Percentiles rank a stretch among this genome's conserved stretches.
Conservation (phyloP, 2,113 vertebrate genomes). For the Strigops habroptila region DNA sequence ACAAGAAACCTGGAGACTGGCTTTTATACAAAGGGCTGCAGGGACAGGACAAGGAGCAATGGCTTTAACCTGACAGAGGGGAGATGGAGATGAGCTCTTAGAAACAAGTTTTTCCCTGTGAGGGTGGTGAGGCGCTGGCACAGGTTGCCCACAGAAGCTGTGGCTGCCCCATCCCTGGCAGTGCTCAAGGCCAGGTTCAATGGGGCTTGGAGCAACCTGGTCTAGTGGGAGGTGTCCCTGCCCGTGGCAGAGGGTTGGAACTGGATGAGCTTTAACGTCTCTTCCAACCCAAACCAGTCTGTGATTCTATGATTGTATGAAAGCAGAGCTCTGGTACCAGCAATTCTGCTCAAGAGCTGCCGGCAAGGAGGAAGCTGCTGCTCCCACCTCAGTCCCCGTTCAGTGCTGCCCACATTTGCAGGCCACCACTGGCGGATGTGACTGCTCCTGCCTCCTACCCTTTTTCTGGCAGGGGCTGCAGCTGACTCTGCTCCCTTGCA, state of each 20-base stretch:
- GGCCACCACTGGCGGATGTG: not conserved
- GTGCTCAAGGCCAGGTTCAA: not conserved
- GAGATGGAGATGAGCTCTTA: not conserved
- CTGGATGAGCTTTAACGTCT: not conserved
- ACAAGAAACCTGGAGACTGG: not conserved
- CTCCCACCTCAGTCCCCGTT: fast-evolving
- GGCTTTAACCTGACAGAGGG: not conserved
- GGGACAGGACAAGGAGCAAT: not conserved
- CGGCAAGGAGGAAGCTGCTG: not conserved
- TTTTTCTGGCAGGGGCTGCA: not conserved
- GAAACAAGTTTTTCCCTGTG: not conserved
- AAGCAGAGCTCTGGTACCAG: not conserved
- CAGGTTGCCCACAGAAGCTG: not conserved
- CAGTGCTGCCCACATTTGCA: not conserved
- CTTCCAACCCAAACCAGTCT: not conserved
- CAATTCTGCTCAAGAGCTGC: not conserved
- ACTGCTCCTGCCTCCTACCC: not conserved
- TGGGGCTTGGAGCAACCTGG: not conserved
- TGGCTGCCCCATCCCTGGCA: not conserved
- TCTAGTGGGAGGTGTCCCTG: not conserved
- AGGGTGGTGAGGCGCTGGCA: not conserved
- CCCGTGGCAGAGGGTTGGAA: not conserved
- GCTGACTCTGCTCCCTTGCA: not conserved
- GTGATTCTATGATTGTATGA: not conserved
- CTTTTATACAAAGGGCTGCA: not conserved